These are phyloP conservation scores for Geophilus truncorum DNA, from an alignment of 2,888 invertebrate genomes.

Conservation along the genomic window DNA sequence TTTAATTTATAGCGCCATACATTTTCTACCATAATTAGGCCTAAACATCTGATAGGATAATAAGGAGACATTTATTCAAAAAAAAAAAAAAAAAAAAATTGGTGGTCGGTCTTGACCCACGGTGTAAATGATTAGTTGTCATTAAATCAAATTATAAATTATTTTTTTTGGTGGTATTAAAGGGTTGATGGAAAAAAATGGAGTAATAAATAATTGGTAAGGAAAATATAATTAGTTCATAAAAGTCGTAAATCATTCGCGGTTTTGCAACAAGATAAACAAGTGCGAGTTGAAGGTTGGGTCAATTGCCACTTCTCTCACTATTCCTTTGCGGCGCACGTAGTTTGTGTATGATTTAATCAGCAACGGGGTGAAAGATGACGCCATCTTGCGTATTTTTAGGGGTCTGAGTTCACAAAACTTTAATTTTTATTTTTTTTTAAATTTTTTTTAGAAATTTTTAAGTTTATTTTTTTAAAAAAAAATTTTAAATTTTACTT, in stretches of 20 bases:
- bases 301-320: conserved; percentile 1
- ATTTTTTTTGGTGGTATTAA: background rate
- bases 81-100: background rate
- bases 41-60: background rate
- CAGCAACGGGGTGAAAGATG: background rate
- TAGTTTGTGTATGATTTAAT: background rate
- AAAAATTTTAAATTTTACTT: too few species aligned
- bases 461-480: too few species aligned
- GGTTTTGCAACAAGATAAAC: conserved; percentile 14
- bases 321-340: background rate
- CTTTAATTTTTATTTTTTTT: too few species aligned
- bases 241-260: background rate
- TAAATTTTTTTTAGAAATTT: too few species aligned
- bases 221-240: background rate
- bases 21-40: background rate
- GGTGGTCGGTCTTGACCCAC: background rate
- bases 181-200: background rate
- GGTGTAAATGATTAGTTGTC: background rate
- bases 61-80: background rate
- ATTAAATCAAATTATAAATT: background rate
- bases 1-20: conserved; percentile 7
- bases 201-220: background rate
- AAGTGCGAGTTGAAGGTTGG: conserved; percentile 13
- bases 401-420: too few species aligned
- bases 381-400: background rate